Base-by-base conservation (phyloP, 1,140 invertebrate genomes). In the Elysia chlorotica region DNA sequence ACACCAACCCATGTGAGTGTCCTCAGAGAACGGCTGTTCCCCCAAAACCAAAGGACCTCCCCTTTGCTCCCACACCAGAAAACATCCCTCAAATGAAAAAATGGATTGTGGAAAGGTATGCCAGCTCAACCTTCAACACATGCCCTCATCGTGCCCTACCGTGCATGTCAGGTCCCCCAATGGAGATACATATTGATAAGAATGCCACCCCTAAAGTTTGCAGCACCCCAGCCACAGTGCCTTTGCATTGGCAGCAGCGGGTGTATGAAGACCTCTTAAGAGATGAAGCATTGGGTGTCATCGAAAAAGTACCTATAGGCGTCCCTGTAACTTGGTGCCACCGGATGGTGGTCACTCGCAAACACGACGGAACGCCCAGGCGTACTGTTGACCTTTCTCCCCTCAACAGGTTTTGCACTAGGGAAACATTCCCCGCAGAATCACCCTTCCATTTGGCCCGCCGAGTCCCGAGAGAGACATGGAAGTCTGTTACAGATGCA, bases 61-160 rank as follows among this genome's bases (percentile, higher is more conserved):
- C 75, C 5, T 78, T 59, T 54, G 48, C 56, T 10, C 63, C 71
- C 14, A 75, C 73, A 17, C 72, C 66, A 6, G 73, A 74, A 2
- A 74, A 76, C 28, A n/a, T 48, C 3, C 19, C 23, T 28, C 54
- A 71, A 30, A 38, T 82, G 0, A 3, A 74, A 30, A 19, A 70
- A 17, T 78, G 38, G n/a, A 61, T 77, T 0, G 48, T 79, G 4
- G 38, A 80, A 2, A 56, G 74, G 41, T 77, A 78, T 59, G 65
- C 37, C 19, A 67, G 75, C 17, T 76, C 71, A 65, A 76, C 79
- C 28, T 79, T 79, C 72, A 81, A 81, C 48, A 75, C 65, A 19
- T 82, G 79, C 65, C 69, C 79, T 23, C 79, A 80, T 25, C 77
- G 78, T 33, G 54, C 73, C 0, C 70, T 77, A 0, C 77, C 78